These are phyloP conservation scores for Rhynchomys soricoides DNA, from an alignment of 2,113 vertebrate species.

Conservation along the genomic window DNA sequence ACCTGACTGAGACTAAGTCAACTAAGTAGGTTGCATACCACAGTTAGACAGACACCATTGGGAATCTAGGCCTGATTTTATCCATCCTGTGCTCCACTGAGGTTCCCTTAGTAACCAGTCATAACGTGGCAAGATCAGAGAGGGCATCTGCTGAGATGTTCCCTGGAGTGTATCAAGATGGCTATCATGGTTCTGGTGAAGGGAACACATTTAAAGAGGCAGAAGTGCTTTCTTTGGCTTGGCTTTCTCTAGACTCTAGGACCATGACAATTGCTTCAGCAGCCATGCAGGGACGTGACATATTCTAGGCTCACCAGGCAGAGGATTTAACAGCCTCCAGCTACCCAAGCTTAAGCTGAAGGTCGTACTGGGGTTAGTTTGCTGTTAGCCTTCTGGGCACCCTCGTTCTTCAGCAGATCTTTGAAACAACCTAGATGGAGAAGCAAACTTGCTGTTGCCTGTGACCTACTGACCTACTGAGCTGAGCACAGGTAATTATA, in stretches of 20 bases:
- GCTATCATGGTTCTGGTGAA: fast-evolving
- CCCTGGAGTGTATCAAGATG: not conserved
- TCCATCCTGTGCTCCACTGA: fast-evolving
- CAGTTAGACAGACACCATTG: not conserved
- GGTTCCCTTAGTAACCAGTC: too few relatives aligned
- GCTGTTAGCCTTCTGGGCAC: not conserved
- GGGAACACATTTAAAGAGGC: fast-evolving
- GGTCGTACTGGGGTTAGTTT: fast-evolving
- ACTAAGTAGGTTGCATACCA: not conserved
- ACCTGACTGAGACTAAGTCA: not conserved
- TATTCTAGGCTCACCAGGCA: too few relatives aligned
- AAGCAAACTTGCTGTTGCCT: not conserved
- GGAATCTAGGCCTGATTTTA: not conserved
- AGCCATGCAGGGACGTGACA: not conserved
- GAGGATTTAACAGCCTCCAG: too few relatives aligned
- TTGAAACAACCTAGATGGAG: not conserved
- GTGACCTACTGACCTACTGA: not conserved
- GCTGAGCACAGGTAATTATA: too few relatives aligned
- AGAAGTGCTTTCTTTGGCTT: not conserved
- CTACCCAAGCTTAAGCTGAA: fast-evolving
- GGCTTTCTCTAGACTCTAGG: not conserved
- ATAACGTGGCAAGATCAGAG: not conserved
- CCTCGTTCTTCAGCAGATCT: too few relatives aligned
- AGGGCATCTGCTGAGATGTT: not conserved
- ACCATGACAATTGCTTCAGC: not conserved